Base-by-base conservation (phyloP, 2,888 invertebrate species). In the Limnephilus marmoratus region DNA sequence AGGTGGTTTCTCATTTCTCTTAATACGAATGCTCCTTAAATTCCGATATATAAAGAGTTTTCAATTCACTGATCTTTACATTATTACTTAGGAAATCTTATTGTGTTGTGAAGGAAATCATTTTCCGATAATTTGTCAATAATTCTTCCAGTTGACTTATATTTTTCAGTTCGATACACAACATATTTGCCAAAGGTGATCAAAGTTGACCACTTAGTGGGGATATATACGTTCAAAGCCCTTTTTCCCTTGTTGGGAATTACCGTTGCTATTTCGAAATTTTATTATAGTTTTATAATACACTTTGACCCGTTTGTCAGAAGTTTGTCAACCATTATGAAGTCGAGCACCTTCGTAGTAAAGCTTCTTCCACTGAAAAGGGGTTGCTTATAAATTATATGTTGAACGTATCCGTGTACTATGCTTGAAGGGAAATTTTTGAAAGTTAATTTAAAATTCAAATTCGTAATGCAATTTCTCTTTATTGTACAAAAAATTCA, bases 61-160 rank as follows among this genome's bases (percentile, higher is more conserved):
- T 68, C 68, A n/a, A 68, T 68, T 68, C 68, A 68, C 68, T 68
- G 68, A 68, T n/a, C 68, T 68, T 68, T n/a, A 68, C n/a, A 68
- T 68, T 68, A 68, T 68, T 68, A n/a, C 68, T 24, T 7, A 68
- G 68, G 7, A n/a, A 68, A 68, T 68, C 68, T 7, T 68, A n/a
- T 68, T 68, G 68, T 68, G 24, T 68, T 68, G 24, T 68, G 24
- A 68, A 68, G 24, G 2, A 68, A 68, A 68, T 68, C 24, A 68
- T 68, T 68, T 68, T 68, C n/a, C 68, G n/a, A 68, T 68, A n/a
- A 68, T 68, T 68, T 68, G 7, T 68, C 68, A 68, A 68, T 68
- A 68, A 68, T 68, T n/a, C 68, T 68, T 68, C 68, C 68, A 68
- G 24, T 68, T 68, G 68, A 68, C 68, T 68, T 68, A 68, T 68